Evolutionary conservation across 1,140 invertebrate genomes (phyloP), one percentile per base, ranked within the genome.

Genomic region (Drosophila fuyamai): DNA sequence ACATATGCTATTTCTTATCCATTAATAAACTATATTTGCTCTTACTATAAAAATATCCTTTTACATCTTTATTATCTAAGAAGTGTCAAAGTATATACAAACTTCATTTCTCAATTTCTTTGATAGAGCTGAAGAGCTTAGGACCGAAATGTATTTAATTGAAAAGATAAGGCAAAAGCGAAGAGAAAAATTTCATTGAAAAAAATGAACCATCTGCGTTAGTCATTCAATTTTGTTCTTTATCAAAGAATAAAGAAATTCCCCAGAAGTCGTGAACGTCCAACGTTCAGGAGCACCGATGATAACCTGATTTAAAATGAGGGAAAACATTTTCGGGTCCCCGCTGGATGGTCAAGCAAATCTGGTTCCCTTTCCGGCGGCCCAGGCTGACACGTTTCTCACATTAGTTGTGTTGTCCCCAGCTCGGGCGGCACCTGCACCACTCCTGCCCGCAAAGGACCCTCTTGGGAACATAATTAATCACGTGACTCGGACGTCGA

Each of bases 401-500:
- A 76, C 73, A 76, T 76, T 76, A 76, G 73, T 44, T 65, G 60
- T 40, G 41, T 29, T 61, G 38, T 14, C 32, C 32, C n/a, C 29
- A 32, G 29, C 29, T 32, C 29, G 23, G 23, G 13, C 23, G 36
- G 27, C 27, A 16, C n/a, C 43, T 36, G 44, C 12, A 40, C 13
- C 48, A 57, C 18, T 47, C 62, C 32, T 16, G 14, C 35, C 13
- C 6, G 8, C 2, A 32, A 8, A 18, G 10, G 53, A 57, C 14
- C 55, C 48, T 54, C 36, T 44, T 18, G 68, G 68, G 66, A 51
- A 59, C 61, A 59, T 76, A 76, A 76, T 76, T 76, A 76, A 76
- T 76, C 73, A 76, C 72, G 54, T 76, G 73, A 76, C 72, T 62
- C 23, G 72, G 40, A 76, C 72, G 72, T 54, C 53, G 54, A 66